Evolutionary conservation across 2,113 vertebrate species (phyloP).

Genomic region (Percina caprodes): DNA sequence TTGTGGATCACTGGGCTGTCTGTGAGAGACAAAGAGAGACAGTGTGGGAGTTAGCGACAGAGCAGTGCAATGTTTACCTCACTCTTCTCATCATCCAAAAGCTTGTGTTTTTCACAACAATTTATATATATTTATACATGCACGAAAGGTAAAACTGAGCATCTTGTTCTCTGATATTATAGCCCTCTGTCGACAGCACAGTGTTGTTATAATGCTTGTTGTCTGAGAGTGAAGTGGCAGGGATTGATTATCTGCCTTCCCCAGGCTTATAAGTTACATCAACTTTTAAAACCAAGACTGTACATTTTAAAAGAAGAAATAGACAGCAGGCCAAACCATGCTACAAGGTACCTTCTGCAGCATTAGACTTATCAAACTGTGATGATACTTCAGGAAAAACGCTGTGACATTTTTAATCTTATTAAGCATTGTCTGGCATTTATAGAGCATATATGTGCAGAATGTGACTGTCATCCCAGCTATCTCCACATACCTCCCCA

Average conservation of each 20-base stretch:
- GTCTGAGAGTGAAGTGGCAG: neutral
- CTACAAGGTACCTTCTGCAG: no score
- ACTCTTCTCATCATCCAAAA: constrained; percentile 41
- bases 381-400: no score
- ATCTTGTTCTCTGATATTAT: neutral
- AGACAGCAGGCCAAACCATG: no score
- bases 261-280: constrained; percentile 4
- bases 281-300: neutral
- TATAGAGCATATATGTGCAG: no score
- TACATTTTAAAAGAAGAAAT: no score
- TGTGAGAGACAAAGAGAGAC: constrained; percentile 50
- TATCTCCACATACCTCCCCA: no score
- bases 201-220: neutral
- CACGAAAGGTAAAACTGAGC: neutral
- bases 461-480: no score
- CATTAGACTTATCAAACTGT: no score
- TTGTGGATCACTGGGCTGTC: constrained; percentile 60
- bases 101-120: constrained; percentile 40
- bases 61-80: constrained; percentile 53
- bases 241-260: constrained; percentile 6
- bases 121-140: constrained; percentile 27
- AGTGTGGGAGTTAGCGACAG: constrained; percentile 37
- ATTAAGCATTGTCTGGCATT: no score
- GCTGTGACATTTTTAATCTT: no score
- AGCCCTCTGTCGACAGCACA: neutral